Evolutionary conservation across 2,113 vertebrate genomes (phyloP).

Genomic region (Anarhynchus alexandrinus): DNA sequence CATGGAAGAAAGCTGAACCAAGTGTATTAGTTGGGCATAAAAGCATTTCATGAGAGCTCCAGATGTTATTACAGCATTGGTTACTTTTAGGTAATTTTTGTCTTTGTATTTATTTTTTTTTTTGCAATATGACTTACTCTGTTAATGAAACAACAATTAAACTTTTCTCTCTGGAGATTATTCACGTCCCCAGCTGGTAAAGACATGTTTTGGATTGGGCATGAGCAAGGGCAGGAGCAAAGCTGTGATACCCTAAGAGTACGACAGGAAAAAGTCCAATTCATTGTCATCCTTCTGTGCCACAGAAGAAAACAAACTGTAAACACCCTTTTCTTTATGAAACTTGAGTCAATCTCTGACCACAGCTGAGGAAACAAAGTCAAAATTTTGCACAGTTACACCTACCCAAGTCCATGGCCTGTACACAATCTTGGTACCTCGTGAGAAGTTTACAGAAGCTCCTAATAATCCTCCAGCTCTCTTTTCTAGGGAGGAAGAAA

Average conservation of each 20-base stretch:
- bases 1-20: neutral
- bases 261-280: neutral
- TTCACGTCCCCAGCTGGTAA: neutral
- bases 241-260: neutral
- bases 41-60: neutral
- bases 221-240: neutral
- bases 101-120: neutral
- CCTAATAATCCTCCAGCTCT: neutral
- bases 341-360: neutral
- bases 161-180: neutral
- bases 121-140: neutral
- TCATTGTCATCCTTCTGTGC: neutral
- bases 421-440: neutral
- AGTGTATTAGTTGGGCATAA: neutral
- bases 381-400: neutral
- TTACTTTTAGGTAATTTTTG: neutral
- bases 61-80: neutral
- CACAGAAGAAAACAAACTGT: neutral
- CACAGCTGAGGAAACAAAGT: neutral
- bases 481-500: neutral
- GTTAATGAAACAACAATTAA: neutral
- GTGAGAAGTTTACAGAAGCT: neutral
- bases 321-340: neutral
- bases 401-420: neutral
- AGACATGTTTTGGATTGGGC: neutral